These are phyloP conservation scores for Halocynthia roretzi DNA, from an alignment of 23 tunicate genomes.

Conservation along the genomic window DNA sequence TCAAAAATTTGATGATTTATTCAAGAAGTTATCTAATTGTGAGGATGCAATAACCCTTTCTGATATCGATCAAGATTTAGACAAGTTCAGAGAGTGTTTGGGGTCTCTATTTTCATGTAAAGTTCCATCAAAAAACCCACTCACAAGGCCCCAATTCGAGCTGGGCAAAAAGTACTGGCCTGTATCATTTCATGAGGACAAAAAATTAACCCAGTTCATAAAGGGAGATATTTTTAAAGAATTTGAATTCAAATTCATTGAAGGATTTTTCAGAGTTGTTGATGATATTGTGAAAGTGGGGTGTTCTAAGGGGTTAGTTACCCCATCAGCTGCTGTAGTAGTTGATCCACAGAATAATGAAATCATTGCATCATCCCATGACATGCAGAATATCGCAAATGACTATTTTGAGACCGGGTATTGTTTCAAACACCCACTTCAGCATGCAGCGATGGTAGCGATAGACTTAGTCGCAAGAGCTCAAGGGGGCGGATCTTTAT, in stretches of 20 bases:
- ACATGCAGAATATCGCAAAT: slow-evolving; percentile 22
- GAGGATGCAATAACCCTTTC: neutral
- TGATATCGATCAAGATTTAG: slow-evolving; percentile 4
- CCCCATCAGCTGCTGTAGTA: slow-evolving; percentile 9
- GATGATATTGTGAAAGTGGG: slow-evolving; percentile 25
- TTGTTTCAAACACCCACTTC: slow-evolving; percentile 28
- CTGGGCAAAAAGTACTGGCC: slow-evolving; percentile 70
- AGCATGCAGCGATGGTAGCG: slow-evolving; percentile 71
- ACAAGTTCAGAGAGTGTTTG: neutral
- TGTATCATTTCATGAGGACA: slow-evolving; percentile 88
- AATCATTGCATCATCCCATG: slow-evolving; percentile 48
- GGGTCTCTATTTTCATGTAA: slow-evolving; percentile 5
- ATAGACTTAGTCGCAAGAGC: slow-evolving; percentile 69
- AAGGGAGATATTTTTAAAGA: slow-evolving; percentile 43
- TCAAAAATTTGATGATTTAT: neutral
- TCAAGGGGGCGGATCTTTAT: slow-evolving; percentile 76
- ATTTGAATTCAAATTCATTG: slow-evolving; percentile 14
- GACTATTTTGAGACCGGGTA: slow-evolving; percentile 3
- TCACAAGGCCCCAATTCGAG: slow-evolving; percentile 78
- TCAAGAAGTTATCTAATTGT: neutral
- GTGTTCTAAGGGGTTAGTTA: neutral
- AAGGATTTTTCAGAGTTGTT: slow-evolving; percentile 35
- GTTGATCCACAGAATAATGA: slow-evolving; percentile 37
- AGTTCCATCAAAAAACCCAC: slow-evolving; percentile 44
- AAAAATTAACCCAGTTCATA: slow-evolving; percentile 27